Evolutionary conservation across 1,140 invertebrate species (phyloP).

Genomic region (Gryllus bimaculatus): DNA sequence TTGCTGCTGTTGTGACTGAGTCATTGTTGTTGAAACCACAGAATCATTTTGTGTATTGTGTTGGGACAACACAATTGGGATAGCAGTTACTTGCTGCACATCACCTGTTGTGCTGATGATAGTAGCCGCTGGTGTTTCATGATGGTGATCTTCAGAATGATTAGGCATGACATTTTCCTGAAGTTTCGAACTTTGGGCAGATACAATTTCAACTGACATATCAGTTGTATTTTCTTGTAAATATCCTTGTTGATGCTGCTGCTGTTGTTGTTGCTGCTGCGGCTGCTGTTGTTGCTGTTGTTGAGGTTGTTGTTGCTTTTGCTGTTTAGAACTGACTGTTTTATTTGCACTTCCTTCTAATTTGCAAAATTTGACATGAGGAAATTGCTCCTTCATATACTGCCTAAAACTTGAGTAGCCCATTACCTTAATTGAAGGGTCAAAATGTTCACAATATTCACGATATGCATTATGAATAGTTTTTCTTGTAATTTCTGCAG

Average conservation of each 20-base stretch:
- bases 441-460: conserved; percentile 50
- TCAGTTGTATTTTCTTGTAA: neutral
- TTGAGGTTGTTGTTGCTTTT: conserved; percentile 27
- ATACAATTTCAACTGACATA: neutral
- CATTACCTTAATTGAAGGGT: conserved; percentile 54
- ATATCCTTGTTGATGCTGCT: conserved; percentile 24
- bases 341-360: conserved; percentile 6
- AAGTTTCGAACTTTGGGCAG: neutral
- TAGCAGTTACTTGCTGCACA: conserved; percentile 41
- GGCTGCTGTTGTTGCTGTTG: conserved; percentile 39
- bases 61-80: conserved; percentile 47
- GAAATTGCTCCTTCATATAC: conserved; percentile 73
- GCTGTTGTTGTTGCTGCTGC: conserved; percentile 41
- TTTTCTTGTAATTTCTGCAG: conserved; percentile 58
- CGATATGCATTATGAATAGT: conserved; percentile 62
- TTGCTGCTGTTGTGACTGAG: conserved; percentile 29
- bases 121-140: conserved; percentile 11
- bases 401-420: conserved; percentile 68
- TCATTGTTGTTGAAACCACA: conserved; percentile 18
- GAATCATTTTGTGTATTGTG: conserved; percentile 19
- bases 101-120: conserved; percentile 23
- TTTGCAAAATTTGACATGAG: conserved; percentile 63
- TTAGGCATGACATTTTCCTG: neutral
- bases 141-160: neutral
- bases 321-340: conserved; percentile 24